Evolutionary conservation across 1,140 invertebrate genomes (phyloP).

Genomic region (Pseudoatta argentina): DNA sequence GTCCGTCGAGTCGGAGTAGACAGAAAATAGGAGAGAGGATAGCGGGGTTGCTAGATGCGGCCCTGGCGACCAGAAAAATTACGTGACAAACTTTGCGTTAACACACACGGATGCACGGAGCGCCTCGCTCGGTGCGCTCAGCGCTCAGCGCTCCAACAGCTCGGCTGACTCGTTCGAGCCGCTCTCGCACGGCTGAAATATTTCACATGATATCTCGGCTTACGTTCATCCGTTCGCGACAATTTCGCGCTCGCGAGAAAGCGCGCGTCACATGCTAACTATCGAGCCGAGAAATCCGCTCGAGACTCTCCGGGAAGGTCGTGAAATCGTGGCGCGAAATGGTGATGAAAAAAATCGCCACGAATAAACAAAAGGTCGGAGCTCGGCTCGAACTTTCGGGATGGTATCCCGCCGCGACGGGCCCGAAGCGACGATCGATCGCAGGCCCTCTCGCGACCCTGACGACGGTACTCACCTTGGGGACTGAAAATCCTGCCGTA

Average conservation of each 20-base stretch:
- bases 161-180: not conserved
- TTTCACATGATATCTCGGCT: constrained; percentile 77
- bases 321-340: constrained; percentile 70
- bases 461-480: constrained; percentile 79
- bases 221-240: constrained; percentile 23
- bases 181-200: constrained; percentile 72
- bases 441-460: not conserved
- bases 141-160: not conserved
- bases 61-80: constrained; percentile 82
- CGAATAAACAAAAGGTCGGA: constrained; percentile 85
- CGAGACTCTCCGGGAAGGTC: not conserved
- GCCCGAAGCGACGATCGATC: constrained; percentile 20
- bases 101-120: constrained; percentile 74
- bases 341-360: constrained; percentile 78
- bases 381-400: constrained; percentile 73
- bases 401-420: constrained; percentile 42
- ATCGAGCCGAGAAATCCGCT: constrained; percentile 64
- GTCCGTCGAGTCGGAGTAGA: no score
- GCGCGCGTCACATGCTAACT: constrained; percentile 63
- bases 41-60: constrained; percentile 78
- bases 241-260: constrained; percentile 67
- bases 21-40: not conserved
- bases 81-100: constrained; percentile 84
- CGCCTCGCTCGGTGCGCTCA: constrained; percentile 65
- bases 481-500: constrained; percentile 80